A percentile compares a stretch with the other conserved stretches of the same genome.
These are phyloP conservation scores for Zonitis immaculata DNA, from an alignment of 2,888 invertebrate genomes.

Conservation along the genomic window DNA sequence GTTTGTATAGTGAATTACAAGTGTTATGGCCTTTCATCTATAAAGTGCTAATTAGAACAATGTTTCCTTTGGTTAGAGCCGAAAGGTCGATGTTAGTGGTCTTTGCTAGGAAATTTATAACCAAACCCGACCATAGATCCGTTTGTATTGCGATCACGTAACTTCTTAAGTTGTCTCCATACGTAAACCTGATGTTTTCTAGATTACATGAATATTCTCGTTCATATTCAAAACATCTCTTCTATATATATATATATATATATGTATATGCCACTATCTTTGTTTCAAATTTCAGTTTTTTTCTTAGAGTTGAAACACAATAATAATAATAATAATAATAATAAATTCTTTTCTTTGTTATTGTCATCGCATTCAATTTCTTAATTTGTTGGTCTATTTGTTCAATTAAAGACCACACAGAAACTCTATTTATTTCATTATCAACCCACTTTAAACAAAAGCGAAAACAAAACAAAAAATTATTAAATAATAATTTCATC, in stretches of 20 bases:
- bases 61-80: slow-evolving; percentile 25
- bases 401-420: slow-evolving; percentile 14
- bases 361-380: slow-evolving; percentile 14
- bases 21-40: slow-evolving; percentile 6
- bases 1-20: no score
- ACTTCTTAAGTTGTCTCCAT: slow-evolving; percentile 25
- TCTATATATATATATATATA: no score
- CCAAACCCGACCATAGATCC: slow-evolving; percentile 15
- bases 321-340: not conserved
- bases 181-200: slow-evolving; percentile 26
- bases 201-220: slow-evolving; percentile 26
- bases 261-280: no score
- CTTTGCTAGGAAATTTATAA: slow-evolving; percentile 22
- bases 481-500: slow-evolving; percentile 6
- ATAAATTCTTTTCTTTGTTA: not conserved
- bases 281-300: slow-evolving; percentile 8
- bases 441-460: not conserved
- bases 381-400: slow-evolving; percentile 17
- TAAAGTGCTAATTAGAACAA: slow-evolving; percentile 22
- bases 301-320: no score
- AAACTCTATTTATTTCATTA: not conserved
- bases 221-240: slow-evolving; percentile 22
- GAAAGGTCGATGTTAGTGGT: slow-evolving; percentile 20
- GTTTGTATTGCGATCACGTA: slow-evolving; percentile 25
- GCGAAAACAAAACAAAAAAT: no score